Base-by-base conservation (phyloP, 2,113 vertebrate genomes). In the Cottus gobio region DNA sequence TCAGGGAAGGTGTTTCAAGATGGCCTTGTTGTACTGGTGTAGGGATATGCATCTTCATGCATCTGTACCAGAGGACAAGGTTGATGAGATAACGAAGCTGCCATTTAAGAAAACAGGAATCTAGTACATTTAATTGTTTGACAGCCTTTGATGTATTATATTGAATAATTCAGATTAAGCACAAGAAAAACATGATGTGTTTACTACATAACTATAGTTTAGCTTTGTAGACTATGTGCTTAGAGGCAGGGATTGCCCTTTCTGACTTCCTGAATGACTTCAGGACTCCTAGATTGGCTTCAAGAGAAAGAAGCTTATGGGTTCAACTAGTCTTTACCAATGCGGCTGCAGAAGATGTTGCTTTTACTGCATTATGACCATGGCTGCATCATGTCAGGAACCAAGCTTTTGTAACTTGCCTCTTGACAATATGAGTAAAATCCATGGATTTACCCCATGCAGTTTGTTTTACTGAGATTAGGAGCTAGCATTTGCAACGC, bases 81-180 rank as follows among this genome's bases (percentile, higher is more conserved):
- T 60, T 42, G 13, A 44, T 62, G 63, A 34, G 66, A 82, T 85
- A 79, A 74, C 20, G 1, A 62, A 82, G 31, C 57, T 30, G 44
- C 61, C 75, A 60, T 57, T 64, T 63, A 15, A 72, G 64, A 34
- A 37, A 58, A 8, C 34, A 0, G 42, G 18, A 81, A 74, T 65
- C 42, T 18, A 24, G 24, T 71, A 57, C 34, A 65, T 48, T 64
- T 48, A 61, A 77, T 26, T 42, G 30, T 79, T 70, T 63, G 54
- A 64, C 57, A 65, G 44, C 44, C 58, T 82, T 86, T 86, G 82
- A 87, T 86, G 80, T 81, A 6, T 68, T 50, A 75, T 58, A 61
- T 39, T 83, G 61, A 86, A 75, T 78, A 69, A 84, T 72, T 61
- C 60, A 72, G 74, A 62, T 48, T 82, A 26, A 77, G 42, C 44